Conservation (phyloP, 1,140 invertebrate genomes). For the Ridgeia piscesae region DNA sequence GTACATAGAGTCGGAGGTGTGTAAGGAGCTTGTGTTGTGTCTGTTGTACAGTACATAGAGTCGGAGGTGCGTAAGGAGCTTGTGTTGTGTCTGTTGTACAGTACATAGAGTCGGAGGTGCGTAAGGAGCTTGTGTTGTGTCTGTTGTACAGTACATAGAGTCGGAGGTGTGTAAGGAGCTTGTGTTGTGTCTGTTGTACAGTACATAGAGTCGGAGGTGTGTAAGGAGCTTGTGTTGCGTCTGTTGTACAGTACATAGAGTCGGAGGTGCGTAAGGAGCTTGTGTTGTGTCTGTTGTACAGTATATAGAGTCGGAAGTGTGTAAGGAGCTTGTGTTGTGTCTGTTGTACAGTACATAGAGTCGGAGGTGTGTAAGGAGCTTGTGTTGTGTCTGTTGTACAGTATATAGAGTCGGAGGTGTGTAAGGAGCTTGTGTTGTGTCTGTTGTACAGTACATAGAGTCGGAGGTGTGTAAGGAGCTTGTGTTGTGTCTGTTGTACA, state of each 20-base stretch:
- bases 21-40: slow-evolving; percentile 76
- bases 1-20: slow-evolving; percentile 75
- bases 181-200: neutral
- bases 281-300: neutral
- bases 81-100: neutral
- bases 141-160: neutral
- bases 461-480: neutral
- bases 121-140: slow-evolving; percentile 76
- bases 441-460: neutral
- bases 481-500: neutral
- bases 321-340: slow-evolving; percentile 76
- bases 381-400: neutral
- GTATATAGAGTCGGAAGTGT: slow-evolving; percentile 75
- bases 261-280: neutral
- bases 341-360: neutral
- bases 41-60: neutral
- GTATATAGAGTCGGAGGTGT: slow-evolving; percentile 75
- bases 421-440: slow-evolving; percentile 76
- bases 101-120: slow-evolving; percentile 75
- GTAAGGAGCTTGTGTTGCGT: slow-evolving; percentile 76
- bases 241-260: neutral
- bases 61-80: neutral
- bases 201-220: slow-evolving; percentile 75
- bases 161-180: neutral
- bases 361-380: neutral